These are phyloP conservation scores for Gobiocypris rarus DNA, from an alignment of 2,113 vertebrate genomes.

Conservation along the genomic window DNA sequence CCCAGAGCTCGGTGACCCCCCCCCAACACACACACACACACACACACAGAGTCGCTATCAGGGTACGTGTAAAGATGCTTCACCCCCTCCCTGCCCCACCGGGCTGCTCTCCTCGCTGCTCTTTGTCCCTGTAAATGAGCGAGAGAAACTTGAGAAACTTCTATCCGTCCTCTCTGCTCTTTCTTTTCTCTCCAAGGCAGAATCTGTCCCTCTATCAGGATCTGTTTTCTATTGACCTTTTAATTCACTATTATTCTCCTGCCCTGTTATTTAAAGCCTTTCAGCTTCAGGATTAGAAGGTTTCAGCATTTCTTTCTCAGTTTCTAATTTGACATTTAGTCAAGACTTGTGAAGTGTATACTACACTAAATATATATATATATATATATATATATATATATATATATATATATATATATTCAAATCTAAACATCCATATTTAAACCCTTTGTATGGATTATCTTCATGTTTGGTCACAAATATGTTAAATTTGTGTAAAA, in stretches of 20 bases:
- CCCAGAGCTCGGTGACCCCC: slow-evolving; percentile 62
- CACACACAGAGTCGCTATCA: slow-evolving; percentile 58
- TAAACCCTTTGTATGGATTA: too few relatives aligned
- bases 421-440: too few relatives aligned
- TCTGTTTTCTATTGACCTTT: slow-evolving; percentile 64
- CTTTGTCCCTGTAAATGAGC: slow-evolving; percentile 62
- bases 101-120: slow-evolving; percentile 48
- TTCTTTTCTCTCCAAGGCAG: slow-evolving; percentile 33
- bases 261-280: slow-evolving; percentile 29
- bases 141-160: slow-evolving; percentile 72
- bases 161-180: slow-evolving; percentile 45
- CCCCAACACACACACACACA: slow-evolving; percentile 32
- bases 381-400: neutral
- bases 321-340: slow-evolving; percentile 29
- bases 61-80: slow-evolving; percentile 62
- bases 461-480: too few relatives aligned
- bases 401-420: too few relatives aligned
- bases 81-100: slow-evolving; percentile 32
- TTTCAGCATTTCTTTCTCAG: neutral
- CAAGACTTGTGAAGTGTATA: neutral
- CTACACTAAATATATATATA: neutral
- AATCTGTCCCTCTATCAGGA: slow-evolving; percentile 57
- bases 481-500: too few relatives aligned
- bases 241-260: slow-evolving; percentile 33
- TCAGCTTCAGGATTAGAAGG: slow-evolving; percentile 32